A percentile compares a stretch with the other conserved stretches of the same genome.
Conservation (phyloP, 2,888 invertebrate genomes). For the Temnothorax unifasciatus region DNA sequence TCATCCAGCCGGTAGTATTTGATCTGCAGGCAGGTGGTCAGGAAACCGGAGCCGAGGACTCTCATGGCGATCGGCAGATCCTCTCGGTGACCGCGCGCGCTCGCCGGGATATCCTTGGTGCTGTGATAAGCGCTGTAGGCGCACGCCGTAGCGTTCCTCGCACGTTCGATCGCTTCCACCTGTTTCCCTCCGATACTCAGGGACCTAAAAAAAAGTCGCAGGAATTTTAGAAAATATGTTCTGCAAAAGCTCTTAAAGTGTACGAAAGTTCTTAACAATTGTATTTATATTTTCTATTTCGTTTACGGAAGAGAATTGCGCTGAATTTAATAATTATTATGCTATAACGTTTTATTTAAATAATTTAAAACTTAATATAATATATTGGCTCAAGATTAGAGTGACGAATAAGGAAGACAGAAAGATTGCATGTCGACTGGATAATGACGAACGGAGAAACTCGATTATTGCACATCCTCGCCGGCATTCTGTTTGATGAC, state of each 20-base stretch:
- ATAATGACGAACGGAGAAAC: slow-evolving; percentile 8
- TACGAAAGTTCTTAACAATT: background rate
- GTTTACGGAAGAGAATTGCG: background rate
- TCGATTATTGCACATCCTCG: slow-evolving; percentile 12
- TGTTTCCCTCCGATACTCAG: slow-evolving; percentile 85
- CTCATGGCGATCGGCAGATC: slow-evolving; percentile 86
- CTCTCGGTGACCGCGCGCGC: slow-evolving; percentile 86
- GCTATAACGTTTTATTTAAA: background rate
- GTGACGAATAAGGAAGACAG: background rate
- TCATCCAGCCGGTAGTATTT: slow-evolving; percentile 87
- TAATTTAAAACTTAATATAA: background rate
- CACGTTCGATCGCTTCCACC: slow-evolving; percentile 85
- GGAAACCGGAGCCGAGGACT: slow-evolving; percentile 86
- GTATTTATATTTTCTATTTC: background rate
- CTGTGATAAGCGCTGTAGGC: slow-evolving; percentile 87
- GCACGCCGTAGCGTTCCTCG: slow-evolving; percentile 86
- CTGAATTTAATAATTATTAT: background rate
- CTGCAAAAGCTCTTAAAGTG: background rate
- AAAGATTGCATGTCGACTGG: background rate
- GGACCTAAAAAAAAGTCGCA: slow-evolving; percentile 76
- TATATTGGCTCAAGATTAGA: background rate
- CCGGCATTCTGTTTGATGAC: background rate
- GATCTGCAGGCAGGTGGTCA: slow-evolving; percentile 87
- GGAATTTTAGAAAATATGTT: background rate
- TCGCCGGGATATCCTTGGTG: slow-evolving; percentile 85